These are phyloP conservation scores for Rhorus exstirpatorius DNA, from an alignment of 2,888 invertebrate genomes.

Conservation along the genomic window DNA sequence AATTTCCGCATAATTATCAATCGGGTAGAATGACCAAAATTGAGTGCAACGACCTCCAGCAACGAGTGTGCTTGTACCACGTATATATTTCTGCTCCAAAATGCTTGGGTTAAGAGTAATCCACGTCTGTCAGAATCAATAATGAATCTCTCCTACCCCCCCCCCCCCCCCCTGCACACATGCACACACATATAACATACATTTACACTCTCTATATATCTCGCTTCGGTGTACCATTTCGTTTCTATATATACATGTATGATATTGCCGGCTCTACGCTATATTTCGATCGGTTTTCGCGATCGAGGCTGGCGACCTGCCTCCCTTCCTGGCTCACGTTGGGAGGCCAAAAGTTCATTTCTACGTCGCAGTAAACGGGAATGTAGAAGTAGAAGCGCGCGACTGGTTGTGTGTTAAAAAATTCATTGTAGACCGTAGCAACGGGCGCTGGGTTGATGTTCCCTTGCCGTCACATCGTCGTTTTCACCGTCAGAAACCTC, in stretches of 20 bases:
- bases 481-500: not conserved
- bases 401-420: conserved; percentile 50
- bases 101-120: conserved; percentile 56
- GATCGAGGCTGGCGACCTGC: conserved; percentile 13
- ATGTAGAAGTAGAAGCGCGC: conserved; percentile 49
- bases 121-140: conserved; percentile 63
- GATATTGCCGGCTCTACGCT: not conserved
- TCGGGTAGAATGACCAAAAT: conserved; percentile 11
- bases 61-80: conserved; percentile 18
- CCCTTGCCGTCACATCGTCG: conserved; percentile 37
- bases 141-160: conserved; percentile 42
- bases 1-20: conserved; percentile 32
- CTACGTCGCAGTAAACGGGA: conserved; percentile 66
- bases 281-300: conserved; percentile 41
- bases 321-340: conserved; percentile 6
- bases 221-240: conserved; percentile 9
- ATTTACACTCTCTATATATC: too few species aligned
- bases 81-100: conserved; percentile 32
- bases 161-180: not conserved
- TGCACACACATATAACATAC: too few species aligned
- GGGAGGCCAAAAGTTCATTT: conserved; percentile 79
- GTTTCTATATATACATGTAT: conserved; percentile 24
- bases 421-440: conserved; percentile 57
- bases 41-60: conserved; percentile 6
- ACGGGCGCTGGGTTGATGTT: conserved; percentile 43